phyloP scores from a whole-genome alignment of 2,888 invertebrate genomes.

The Philereme transversata region DNA sequence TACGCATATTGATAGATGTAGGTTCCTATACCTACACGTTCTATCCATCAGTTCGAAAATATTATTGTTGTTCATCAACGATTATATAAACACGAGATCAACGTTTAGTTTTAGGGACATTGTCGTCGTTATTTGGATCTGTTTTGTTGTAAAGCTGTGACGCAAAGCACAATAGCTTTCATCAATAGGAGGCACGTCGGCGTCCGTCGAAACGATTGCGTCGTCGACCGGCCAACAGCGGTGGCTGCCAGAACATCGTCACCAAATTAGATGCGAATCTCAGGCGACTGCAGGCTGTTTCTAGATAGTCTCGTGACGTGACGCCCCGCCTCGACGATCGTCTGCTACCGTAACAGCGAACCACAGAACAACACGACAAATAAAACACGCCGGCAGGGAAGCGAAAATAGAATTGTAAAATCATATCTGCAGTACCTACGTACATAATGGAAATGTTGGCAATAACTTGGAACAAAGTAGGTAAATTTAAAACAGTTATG shows the following conservation, averaged over 20 bases:
- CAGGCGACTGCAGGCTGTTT: conserved; percentile 44
- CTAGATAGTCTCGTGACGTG: conserved; percentile 59
- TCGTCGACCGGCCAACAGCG: conserved; percentile 40
- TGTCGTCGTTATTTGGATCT: conserved; percentile 14
- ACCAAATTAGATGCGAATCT: conserved; percentile 77
- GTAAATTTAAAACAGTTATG: conserved; percentile 18
- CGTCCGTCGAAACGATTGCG: conserved; percentile 56
- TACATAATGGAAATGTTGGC: conserved; percentile 20
- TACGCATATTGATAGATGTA: conserved; percentile 12
- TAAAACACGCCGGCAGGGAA: conserved; percentile 52
- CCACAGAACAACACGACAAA: conserved; percentile 53
- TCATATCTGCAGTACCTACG: conserved; percentile 9
- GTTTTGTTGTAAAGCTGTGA: conserved; percentile 40
- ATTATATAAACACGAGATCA: conserved; percentile 26
- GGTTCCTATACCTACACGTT: conserved; percentile 12
- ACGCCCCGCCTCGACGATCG: conserved; percentile 69
- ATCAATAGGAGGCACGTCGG: conserved; percentile 35
- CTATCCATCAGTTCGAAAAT: conserved; percentile 32
- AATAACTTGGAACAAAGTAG: conserved; percentile 20
- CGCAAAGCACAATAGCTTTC: conserved; percentile 32
- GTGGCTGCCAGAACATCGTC: conserved; percentile 59
- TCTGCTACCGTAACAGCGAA: conserved; percentile 54
- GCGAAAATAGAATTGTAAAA: conserved; percentile 51
- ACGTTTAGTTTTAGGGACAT: conserved; percentile 39
- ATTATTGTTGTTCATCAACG: conserved; percentile 40